Conservation (phyloP, 2,888 invertebrate species). For the Harpagoxenus sublaevis region DNA sequence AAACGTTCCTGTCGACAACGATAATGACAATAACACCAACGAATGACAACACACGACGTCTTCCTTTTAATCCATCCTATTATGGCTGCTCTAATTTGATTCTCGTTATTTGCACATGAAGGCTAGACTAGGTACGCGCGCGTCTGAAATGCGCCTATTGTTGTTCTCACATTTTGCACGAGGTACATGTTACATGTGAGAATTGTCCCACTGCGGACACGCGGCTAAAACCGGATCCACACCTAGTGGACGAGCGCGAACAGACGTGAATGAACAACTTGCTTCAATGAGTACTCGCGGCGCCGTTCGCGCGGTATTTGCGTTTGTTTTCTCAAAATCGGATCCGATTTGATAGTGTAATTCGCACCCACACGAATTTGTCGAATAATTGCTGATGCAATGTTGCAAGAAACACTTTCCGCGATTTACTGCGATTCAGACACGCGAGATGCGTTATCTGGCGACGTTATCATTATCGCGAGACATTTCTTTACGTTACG, state of each 20-base stretch:
- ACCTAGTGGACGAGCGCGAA: background rate
- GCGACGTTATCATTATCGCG: background rate
- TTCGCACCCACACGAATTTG: background rate
- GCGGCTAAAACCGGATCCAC: background rate
- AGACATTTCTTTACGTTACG: constrained; percentile 3
- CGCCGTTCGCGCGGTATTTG: background rate
- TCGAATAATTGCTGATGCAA: background rate
- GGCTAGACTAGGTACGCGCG: too few species aligned
- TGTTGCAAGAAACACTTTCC: background rate
- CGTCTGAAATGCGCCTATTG: constrained; percentile 7
- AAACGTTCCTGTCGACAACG: constrained; percentile 1
- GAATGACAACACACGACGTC: background rate
- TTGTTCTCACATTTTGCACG: background rate
- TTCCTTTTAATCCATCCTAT: constrained; percentile 19
- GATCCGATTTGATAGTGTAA: background rate
- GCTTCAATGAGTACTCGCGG: background rate
- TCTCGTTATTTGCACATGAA: background rate
- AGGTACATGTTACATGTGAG: background rate
- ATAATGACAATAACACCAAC: background rate
- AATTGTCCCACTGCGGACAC: background rate
- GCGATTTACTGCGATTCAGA: background rate
- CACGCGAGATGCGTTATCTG: background rate
- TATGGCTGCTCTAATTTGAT: constrained; percentile 4
- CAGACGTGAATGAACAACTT: background rate
- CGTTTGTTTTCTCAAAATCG: background rate